Percentiles rank a stretch among this genome's conserved stretches.
phyloP scores from a whole-genome alignment of 2,113 vertebrate species.

The Trinectes maculatus region DNA sequence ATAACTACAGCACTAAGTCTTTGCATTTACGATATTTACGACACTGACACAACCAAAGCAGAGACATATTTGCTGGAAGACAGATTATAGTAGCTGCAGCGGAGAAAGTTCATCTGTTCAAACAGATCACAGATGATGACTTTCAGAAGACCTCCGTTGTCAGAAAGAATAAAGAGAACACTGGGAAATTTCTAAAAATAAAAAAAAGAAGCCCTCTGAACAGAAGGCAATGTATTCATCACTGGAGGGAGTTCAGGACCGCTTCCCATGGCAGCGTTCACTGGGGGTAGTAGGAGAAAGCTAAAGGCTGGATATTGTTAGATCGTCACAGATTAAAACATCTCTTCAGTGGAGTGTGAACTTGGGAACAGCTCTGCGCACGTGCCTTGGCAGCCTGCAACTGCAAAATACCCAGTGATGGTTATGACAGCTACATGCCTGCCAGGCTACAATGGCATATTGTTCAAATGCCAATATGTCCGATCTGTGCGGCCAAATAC shows the following conservation, averaged over 20 bases:
- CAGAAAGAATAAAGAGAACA: slow-evolving; percentile 5
- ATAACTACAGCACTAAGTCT: neutral
- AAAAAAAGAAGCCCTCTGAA: slow-evolving; percentile 27
- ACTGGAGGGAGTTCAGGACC: neutral
- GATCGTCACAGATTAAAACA: slow-evolving; percentile 22
- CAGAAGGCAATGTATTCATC: slow-evolving; percentile 19
- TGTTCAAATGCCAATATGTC: slow-evolving; percentile 37
- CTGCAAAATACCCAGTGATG: slow-evolving; percentile 15
- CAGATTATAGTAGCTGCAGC: neutral
- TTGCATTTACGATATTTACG: neutral
- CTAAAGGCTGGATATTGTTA: slow-evolving; percentile 12
- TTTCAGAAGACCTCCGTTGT: slow-evolving; percentile 40
- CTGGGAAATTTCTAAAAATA: slow-evolving; percentile 11
- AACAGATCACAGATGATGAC: slow-evolving; percentile 1
- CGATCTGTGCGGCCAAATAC: slow-evolving; percentile 17
- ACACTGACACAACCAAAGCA: neutral
- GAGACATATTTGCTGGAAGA: neutral
- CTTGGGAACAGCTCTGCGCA: neutral
- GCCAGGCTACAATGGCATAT: slow-evolving; percentile 30
- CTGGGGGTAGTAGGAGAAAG: neutral
- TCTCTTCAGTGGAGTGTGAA: slow-evolving; percentile 11
- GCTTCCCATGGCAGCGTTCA: slow-evolving; percentile 8
- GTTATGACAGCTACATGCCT: slow-evolving; percentile 43
- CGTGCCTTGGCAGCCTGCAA: slow-evolving; percentile 28
- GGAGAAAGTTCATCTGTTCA: neutral